Evolutionary conservation across 2,113 vertebrate species (phyloP).

Genomic region (Seriola rivoliana): DNA sequence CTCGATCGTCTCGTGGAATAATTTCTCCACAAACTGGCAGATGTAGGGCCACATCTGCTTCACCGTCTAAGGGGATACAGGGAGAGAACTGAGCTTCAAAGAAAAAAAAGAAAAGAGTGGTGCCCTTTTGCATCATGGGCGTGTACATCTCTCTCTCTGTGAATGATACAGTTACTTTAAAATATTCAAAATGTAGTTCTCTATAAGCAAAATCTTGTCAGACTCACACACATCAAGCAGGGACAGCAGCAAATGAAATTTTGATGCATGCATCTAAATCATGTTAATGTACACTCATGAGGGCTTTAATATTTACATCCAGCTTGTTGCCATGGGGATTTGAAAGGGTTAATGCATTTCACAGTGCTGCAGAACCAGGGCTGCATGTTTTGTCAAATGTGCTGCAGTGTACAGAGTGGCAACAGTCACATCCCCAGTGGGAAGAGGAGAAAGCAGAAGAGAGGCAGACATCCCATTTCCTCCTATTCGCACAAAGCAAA

Average conservation of each 20-base stretch:
- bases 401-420: slow-evolving; percentile 44
- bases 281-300: background rate
- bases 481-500: slow-evolving; percentile 14
- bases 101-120: too few relatives aligned
- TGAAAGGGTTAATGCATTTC: slow-evolving; percentile 32
- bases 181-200: slow-evolving; percentile 41
- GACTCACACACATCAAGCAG: slow-evolving; percentile 12
- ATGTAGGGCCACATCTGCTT: slow-evolving; percentile 98
- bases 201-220: slow-evolving; percentile 27
- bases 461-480: slow-evolving; percentile 29
- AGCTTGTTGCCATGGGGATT: slow-evolving; percentile 54
- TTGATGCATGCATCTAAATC: slow-evolving; percentile 1
- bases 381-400: slow-evolving; percentile 44
- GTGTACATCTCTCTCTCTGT: background rate
- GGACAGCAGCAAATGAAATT: slow-evolving; percentile 9
- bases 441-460: slow-evolving; percentile 14
- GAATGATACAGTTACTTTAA: slow-evolving; percentile 5
- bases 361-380: slow-evolving; percentile 15
- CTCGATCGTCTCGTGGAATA: slow-evolving; percentile 95
- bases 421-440: slow-evolving; percentile 1
- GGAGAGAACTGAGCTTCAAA: background rate
- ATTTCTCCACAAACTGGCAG: slow-evolving; percentile 95
- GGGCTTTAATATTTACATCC: slow-evolving; percentile 39
- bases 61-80: slow-evolving; percentile 87
- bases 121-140: background rate